Percentiles rank a stretch among this genome's conserved stretches.
Conservation (phyloP, 2,888 invertebrate species). For the Empis stercorea region DNA sequence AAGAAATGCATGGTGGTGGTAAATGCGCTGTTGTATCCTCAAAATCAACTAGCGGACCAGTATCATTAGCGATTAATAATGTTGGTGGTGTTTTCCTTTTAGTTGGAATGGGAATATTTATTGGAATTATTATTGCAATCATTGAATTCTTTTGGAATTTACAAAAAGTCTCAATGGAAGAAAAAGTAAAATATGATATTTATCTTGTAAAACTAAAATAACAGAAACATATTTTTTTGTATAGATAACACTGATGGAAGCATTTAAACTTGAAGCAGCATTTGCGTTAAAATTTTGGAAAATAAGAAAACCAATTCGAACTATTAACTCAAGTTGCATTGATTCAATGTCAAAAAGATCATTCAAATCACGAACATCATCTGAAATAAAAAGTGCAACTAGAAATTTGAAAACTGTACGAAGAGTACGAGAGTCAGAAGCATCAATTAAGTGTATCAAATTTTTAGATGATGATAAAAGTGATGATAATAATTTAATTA, state of each 20-base stretch:
- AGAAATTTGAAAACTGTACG: not conserved
- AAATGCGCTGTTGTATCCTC: constrained; percentile 18
- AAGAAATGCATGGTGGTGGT: constrained; percentile 32
- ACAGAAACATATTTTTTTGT: constrained; percentile 23
- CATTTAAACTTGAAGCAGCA: constrained; percentile 52
- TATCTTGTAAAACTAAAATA: too few relatives aligned
- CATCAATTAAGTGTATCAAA: too few relatives aligned
- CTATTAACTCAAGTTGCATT: not conserved
- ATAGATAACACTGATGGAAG: constrained; percentile 56
- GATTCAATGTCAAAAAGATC: not conserved
- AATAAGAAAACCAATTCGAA: constrained; percentile 54
- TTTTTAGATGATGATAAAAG: too few relatives aligned
- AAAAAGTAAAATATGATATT: too few relatives aligned
- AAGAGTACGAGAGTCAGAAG: not conserved
- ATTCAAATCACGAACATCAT: not conserved
- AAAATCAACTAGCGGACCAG: constrained; percentile 21
- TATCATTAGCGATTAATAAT: constrained; percentile 42
- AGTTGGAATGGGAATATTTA: constrained; percentile 55
- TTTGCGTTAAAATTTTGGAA: constrained; percentile 63
- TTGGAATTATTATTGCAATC: constrained; percentile 61
- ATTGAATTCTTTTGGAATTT: constrained; percentile 79
- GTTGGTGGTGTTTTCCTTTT: constrained; percentile 89
- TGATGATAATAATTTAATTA: too few relatives aligned
- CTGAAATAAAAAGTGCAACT: not conserved
- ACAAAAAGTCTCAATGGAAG: constrained; percentile 59